Conservation (phyloP, 2,888 invertebrate species). For the Apamea anceps region DNA sequence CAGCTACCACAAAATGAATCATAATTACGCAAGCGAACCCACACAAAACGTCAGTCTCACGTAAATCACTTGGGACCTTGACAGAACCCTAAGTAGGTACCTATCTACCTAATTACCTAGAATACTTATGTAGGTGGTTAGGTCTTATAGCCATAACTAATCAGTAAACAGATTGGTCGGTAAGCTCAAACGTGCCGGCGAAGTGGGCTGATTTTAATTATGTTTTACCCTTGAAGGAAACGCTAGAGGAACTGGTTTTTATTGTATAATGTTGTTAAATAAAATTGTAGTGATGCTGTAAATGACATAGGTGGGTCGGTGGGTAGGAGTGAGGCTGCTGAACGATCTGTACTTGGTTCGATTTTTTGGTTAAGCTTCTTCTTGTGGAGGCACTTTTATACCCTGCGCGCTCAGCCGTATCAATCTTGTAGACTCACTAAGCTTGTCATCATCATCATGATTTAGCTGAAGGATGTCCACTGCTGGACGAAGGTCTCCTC, state of each 20-base stretch:
- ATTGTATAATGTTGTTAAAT: not conserved
- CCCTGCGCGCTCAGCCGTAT: not conserved
- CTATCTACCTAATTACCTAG: slow-evolving; percentile 40
- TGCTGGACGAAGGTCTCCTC: fast-evolving
- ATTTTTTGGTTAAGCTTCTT: not conserved
- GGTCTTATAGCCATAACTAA: slow-evolving; percentile 61
- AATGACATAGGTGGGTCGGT: not conserved
- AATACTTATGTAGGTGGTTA: slow-evolving; percentile 51
- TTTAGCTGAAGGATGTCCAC: fast-evolving
- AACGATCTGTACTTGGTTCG: not conserved
- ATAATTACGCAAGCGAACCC: slow-evolving; percentile 44
- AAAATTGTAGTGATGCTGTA: slow-evolving; percentile 7
- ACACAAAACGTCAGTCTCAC: slow-evolving; percentile 19
- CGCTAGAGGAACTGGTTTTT: slow-evolving; percentile 39
- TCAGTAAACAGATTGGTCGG: slow-evolving; percentile 61
- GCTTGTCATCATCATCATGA: not conserved
- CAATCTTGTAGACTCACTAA: too few species aligned
- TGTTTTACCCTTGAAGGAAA: slow-evolving; percentile 55
- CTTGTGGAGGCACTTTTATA: not conserved
- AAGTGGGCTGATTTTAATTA: slow-evolving; percentile 65
- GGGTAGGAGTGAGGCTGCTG: not conserved
- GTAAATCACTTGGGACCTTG: slow-evolving; percentile 58
- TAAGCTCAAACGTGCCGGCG: slow-evolving; percentile 63
- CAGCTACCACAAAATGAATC: slow-evolving; percentile 19
- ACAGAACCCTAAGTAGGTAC: slow-evolving; percentile 53